Base-by-base conservation (phyloP, 2,797 vertebrate species). In the Simalia tracyae region DNA sequence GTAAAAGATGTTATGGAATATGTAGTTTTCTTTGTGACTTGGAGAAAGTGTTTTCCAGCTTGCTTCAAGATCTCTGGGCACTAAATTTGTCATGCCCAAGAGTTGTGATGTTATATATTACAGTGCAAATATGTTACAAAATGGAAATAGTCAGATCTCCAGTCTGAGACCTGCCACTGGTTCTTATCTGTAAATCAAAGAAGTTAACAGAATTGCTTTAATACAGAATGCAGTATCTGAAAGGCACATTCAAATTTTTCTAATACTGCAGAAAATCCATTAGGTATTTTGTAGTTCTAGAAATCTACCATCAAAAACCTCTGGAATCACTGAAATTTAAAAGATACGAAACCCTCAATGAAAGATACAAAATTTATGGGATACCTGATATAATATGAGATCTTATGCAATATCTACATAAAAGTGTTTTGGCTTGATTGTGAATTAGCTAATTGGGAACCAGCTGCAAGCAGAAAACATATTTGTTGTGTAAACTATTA, bases 51-150 rank as follows among this genome's bases (percentile, higher is more conserved):
- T 63, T 88, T 91, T 81, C 57, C 81, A 88, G 28, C n/a, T 36
- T 9, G 31, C 60, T 26, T 76, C 64, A 46, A 81, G 42, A 81
- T 63, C 56, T 54, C 28, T n/a, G 81, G 17, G 61, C 63, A 26
- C 24, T 0, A 4, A 63, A 86, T 46, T 42, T 0, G 24, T 42
- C 17, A 24, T 72, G 54, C 5, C 60, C 1, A 14, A 57, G 85
- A 19, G n/a, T 42, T 56, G 10, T n/a, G 66, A 76, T 10, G 42
- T 26, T 86, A 4, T n/a, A 63, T n/a, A 9, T 72, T 2, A 0
- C 59, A 11, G 10, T 14, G 8, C 76, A 26, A 90, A n/a, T 87
- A 92, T 92, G 46, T 86, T 91, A 63, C 63, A 86, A 90, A 89
- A 50, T 42, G 50, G 7, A 22, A 4, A 28, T 26, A 76, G 3